Conservation (phyloP, 2,888 invertebrate genomes). For the Hymenopus coronatus region DNA sequence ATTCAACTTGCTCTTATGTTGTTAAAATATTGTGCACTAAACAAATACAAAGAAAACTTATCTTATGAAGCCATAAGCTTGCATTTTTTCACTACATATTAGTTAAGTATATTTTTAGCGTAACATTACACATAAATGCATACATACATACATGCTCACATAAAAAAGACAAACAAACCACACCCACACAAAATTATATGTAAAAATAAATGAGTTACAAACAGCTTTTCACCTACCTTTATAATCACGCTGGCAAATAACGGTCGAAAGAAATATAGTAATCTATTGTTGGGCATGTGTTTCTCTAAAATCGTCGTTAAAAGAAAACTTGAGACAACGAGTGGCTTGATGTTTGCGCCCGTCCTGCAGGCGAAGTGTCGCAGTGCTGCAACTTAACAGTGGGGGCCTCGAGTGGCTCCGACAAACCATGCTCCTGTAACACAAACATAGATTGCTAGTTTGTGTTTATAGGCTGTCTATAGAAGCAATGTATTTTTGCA, state of each 20-base stretch:
- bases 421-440: constrained; percentile 28
- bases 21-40: neutral
- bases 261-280: neutral
- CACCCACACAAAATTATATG: too few species aligned
- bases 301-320: constrained; percentile 35
- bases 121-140: too few species aligned
- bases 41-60: neutral
- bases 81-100: too few species aligned
- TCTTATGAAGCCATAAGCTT: neutral
- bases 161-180: too few species aligned
- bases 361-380: constrained; percentile 27
- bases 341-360: constrained; percentile 28
- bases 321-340: constrained; percentile 27
- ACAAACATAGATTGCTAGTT: neutral
- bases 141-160: too few species aligned
- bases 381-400: constrained; percentile 17
- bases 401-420: constrained; percentile 2
- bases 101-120: too few species aligned
- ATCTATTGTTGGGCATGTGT: neutral
- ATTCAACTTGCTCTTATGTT: neutral
- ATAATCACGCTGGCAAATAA: neutral
- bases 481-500: too few species aligned
- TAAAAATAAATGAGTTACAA: neutral
- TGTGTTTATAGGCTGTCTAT: too few species aligned
- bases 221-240: neutral